These are phyloP conservation scores for Drosophila mauritiana DNA, from an alignment of 1,140 invertebrate species.

Conservation along the genomic window DNA sequence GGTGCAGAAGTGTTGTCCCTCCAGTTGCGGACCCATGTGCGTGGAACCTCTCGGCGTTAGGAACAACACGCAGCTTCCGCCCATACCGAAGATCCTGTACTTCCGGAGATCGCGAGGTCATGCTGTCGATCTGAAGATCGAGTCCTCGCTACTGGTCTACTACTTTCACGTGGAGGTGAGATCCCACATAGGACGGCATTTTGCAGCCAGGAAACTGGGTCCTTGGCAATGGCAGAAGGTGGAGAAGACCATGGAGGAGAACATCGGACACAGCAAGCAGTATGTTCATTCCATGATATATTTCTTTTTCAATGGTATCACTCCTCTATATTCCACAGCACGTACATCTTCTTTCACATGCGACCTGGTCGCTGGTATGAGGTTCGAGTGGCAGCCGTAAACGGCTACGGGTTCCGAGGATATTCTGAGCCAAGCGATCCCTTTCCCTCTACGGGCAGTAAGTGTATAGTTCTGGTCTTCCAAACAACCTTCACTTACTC, in stretches of 20 bases:
- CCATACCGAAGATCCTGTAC: conserved; percentile 72
- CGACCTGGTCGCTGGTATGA: conserved; percentile 91
- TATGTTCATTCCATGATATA: conserved; percentile 25
- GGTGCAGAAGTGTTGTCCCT: conserved; percentile 88
- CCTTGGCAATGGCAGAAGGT: conserved; percentile 85
- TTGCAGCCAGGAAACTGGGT: conserved; percentile 85
- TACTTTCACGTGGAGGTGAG: conserved; percentile 86
- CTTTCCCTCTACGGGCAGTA: conserved; percentile 87
- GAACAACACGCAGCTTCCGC: conserved; percentile 72
- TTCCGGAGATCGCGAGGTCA: conserved; percentile 68
- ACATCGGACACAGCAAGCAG: conserved; percentile 54
- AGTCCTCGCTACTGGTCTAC: conserved; percentile 69
- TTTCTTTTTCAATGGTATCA: background rate
- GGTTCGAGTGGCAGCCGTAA: conserved; percentile 90
- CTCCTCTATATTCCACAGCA: conserved; percentile 45
- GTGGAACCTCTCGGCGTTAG: conserved; percentile 86
- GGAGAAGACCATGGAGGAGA: conserved; percentile 73
- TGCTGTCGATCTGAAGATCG: conserved; percentile 77
- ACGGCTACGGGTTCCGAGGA: conserved; percentile 88
- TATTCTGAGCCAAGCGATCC: conserved; percentile 88
- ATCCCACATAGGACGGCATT: conserved; percentile 86
- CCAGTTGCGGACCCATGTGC: conserved; percentile 88
- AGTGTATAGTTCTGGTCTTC: conserved; percentile 27
- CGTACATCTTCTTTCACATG: conserved; percentile 86
- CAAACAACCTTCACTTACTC: background rate